phyloP scores from a whole-genome alignment of 2,797 vertebrate genomes.

The Lacerta viridis region DNA sequence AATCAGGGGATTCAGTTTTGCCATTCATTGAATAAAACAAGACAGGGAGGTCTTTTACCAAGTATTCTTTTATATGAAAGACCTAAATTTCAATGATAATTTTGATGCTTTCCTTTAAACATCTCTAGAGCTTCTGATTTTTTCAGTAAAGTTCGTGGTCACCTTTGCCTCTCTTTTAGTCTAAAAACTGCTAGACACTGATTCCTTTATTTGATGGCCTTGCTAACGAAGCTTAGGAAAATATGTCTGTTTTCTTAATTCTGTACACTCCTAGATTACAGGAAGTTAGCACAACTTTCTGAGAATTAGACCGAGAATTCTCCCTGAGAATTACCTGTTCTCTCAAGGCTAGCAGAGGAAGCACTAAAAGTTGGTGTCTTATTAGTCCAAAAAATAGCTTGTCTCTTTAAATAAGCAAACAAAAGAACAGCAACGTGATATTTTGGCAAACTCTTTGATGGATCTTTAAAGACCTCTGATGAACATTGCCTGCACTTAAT shows the following conservation, averaged over 20 bases:
- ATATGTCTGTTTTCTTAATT: constrained; percentile 31
- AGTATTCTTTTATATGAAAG: neutral
- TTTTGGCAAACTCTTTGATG: constrained; percentile 24
- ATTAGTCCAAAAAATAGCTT: constrained; percentile 9
- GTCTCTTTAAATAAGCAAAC: neutral
- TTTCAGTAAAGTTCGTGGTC: neutral
- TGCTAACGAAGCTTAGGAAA: constrained; percentile 46
- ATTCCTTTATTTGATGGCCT: constrained; percentile 27
- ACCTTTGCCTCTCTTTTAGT: neutral
- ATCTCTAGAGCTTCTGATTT: neutral
- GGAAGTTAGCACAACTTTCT: constrained; percentile 46
- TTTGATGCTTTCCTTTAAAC: neutral
- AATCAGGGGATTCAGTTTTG: constrained; percentile 2
- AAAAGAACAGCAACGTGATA: constrained; percentile 16
- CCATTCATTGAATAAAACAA: neutral
- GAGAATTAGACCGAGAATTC: constrained; percentile 11
- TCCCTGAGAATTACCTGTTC: constrained; percentile 25
- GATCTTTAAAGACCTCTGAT: constrained; percentile 3
- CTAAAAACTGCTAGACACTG: constrained; percentile 45
- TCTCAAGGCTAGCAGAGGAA: constrained; percentile 9
- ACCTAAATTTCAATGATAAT: neutral
- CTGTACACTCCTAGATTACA: constrained; percentile 25
- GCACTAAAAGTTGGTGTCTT: constrained; percentile 32
- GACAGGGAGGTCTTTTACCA: neutral
- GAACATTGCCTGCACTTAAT: constrained; percentile 28